phyloP scores from a whole-genome alignment of 2,113 vertebrate genomes.

The Platichthys flesus region DNA sequence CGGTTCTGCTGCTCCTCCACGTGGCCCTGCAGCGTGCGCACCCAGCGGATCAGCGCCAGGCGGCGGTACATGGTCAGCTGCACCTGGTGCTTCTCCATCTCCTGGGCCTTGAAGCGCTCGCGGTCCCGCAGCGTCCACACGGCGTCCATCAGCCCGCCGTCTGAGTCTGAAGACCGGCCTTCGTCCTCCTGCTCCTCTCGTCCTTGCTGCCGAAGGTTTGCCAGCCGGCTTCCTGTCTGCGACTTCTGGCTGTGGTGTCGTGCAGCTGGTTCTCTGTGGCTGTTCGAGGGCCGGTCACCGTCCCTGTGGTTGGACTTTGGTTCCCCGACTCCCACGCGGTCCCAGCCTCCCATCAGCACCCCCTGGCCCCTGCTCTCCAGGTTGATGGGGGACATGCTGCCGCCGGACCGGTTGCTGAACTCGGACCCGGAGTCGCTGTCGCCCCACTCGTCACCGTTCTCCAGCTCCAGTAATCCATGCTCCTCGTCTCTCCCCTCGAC shows the following conservation, averaged over 20 bases:
- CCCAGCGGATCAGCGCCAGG: conserved; percentile 94
- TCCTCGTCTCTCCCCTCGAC: conserved; percentile 63
- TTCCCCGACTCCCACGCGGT: conserved; percentile 72
- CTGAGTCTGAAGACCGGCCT: conserved; percentile 75
- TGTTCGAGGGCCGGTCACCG: not conserved
- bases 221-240: conserved; percentile 20
- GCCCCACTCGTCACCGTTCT: conserved; percentile 72
- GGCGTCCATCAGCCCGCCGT: conserved; percentile 83
- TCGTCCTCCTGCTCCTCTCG: conserved; percentile 17
- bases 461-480: conserved; percentile 46
- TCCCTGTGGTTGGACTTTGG: conserved; percentile 34
- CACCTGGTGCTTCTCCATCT: conserved; percentile 96
- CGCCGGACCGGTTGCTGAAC: conserved; percentile 87
- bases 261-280: not conserved
- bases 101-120: conserved; percentile 92
- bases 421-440: conserved; percentile 89
- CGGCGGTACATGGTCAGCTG: conserved; percentile 98
- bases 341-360: conserved; percentile 61
- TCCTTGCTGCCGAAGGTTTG: conserved; percentile 1
- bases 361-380: conserved; percentile 73
- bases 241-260: conserved; percentile 28
- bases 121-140: conserved; percentile 91
- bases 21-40: conserved; percentile 89
- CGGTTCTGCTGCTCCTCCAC: conserved; percentile 94
- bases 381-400: conserved; percentile 84